phyloP scores from a whole-genome alignment of 2,888 invertebrate genomes.

The Athalia circularis region DNA sequence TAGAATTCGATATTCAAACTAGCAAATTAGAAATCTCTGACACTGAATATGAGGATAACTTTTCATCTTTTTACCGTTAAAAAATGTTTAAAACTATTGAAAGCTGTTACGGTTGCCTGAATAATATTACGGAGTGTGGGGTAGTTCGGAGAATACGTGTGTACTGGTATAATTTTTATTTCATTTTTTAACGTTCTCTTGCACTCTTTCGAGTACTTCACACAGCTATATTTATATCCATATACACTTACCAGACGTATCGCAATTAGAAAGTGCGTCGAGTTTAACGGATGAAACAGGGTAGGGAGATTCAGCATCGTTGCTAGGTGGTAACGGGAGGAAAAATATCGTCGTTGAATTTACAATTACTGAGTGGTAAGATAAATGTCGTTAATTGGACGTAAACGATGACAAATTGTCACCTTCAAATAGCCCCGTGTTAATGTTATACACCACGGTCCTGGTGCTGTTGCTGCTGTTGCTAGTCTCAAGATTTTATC shows the following conservation, averaged over 20 bases:
- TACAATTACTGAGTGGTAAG: conserved; percentile 26
- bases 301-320: neutral
- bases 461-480: neutral
- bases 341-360: conserved; percentile 31
- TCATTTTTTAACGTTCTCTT: neutral
- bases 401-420: conserved; percentile 34
- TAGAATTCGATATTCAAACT: no score
- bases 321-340: neutral
- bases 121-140: no score
- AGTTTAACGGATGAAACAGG: neutral
- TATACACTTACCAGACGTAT: neutral
- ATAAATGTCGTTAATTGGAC: conserved; percentile 42
- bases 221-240: neutral
- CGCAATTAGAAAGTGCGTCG: conserved; percentile 29
- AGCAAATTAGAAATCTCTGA: no score
- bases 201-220: neutral
- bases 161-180: neutral
- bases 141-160: no score
- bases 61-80: no score
- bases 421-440: conserved; percentile 23
- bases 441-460: conserved; percentile 22
- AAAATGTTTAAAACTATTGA: no score
- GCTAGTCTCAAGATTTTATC: conserved; percentile 20
- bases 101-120: no score
- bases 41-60: no score